Base-by-base conservation (phyloP, 2,888 invertebrate genomes). In the Chaitophorus viminalis region DNA sequence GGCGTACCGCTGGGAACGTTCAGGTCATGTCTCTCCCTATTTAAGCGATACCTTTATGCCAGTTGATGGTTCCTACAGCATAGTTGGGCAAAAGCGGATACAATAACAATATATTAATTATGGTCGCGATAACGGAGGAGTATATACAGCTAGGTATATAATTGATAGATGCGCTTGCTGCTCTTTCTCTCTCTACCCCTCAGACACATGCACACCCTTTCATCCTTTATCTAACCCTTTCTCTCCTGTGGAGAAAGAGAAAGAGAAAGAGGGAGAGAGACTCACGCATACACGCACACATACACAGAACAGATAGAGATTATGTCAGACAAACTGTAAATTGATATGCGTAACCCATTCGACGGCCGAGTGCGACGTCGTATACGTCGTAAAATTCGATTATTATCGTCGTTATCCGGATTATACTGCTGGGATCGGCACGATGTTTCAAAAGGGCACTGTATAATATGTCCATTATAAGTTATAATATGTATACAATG, bases 31-130 rank as follows among this genome's bases (percentile, higher is more conserved):
- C 39, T 52, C 75, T 82, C 52, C 25, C 54, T 36, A 54, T 33
- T 52, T 54, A 54, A 52, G 25, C 54, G 52, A n/a, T 54, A 82
- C 74, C 72, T 74, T 74, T 82, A 54, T 33, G 65, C 25, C 31
- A 36, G 68, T 46, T 76, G 39, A 76, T 84, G 65, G 65, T n/a
- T 72, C 1, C 17, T 17, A 70, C n/a, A 18, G 70, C 36, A 29
- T 65, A 39, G 46, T 33, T 21, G 65, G 52, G 60, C 75, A 75
- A 31, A 21, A 36, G 54, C 39, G 29, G 36, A 86, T 86, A 86
- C 70, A 78, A 77, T 77, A 85, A 68, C 77, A 52, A 85, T 77
- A 70, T 85, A 77, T 78, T 86, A 86, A 78, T 86, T 70, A 86
- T 14, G 85, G 65, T 70, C 29, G 70, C 86, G 86, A 86, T 86